Conservation (phyloP, 23 tunicate genomes). For the Halocynthia roretzi region DNA sequence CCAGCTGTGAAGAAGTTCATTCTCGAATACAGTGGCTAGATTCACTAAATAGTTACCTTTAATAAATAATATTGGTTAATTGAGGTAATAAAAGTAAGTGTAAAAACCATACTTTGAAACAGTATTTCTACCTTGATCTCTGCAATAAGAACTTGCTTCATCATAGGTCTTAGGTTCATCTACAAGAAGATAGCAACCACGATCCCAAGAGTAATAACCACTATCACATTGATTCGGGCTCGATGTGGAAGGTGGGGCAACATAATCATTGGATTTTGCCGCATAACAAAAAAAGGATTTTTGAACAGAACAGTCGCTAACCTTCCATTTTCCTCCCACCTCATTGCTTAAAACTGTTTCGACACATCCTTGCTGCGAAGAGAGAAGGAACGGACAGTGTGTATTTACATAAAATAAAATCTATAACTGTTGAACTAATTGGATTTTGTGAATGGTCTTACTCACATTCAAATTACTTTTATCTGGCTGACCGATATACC, state of each 20-base stretch:
- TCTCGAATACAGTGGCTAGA: constrained; percentile 56
- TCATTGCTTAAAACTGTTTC: constrained; percentile 26
- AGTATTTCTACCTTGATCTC: constrained; percentile 35
- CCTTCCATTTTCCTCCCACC: constrained; percentile 50
- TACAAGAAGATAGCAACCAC: constrained; percentile 57
- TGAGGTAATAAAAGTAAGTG: neutral
- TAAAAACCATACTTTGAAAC: neutral
- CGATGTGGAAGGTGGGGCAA: constrained; percentile 34
- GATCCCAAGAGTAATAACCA: constrained; percentile 40
- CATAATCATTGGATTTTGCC: constrained; percentile 9
- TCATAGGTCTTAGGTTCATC: constrained; percentile 36
- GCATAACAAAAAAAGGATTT: constrained; percentile 50
- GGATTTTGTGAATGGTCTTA: neutral
- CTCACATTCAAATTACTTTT: constrained; percentile 11
- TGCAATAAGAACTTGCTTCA: constrained; percentile 52
- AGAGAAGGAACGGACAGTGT: neutral
- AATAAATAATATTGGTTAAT: neutral
- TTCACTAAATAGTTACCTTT: constrained; percentile 60
- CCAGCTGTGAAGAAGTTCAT: constrained; percentile 81
- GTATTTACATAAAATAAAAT: neutral
- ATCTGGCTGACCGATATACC: constrained; percentile 67
- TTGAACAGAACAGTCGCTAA: constrained; percentile 24
- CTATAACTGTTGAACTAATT: neutral
- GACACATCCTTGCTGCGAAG: constrained; percentile 70
- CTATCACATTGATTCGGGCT: constrained; percentile 49